Conservation (phyloP, 1,140 invertebrate species). For the Heliconius congener region DNA sequence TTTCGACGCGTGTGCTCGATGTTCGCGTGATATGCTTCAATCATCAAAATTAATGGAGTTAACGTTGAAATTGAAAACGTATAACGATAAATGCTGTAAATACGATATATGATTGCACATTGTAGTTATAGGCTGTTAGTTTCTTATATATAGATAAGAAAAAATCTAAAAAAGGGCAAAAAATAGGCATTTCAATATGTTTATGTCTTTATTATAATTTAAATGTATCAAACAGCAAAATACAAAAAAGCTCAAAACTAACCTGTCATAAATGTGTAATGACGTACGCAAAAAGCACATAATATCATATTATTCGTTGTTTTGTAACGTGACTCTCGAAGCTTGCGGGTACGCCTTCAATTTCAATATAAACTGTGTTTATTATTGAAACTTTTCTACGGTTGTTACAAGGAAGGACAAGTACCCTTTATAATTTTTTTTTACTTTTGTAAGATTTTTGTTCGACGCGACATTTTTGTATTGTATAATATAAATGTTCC, state of each 20-base stretch:
- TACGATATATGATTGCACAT: not conserved
- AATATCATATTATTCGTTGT: constrained; percentile 68
- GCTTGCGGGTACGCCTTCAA: constrained; percentile 38
- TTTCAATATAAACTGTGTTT: constrained; percentile 13
- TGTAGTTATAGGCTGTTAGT: not conserved
- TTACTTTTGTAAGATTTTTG: not conserved
- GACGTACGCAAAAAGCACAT: constrained; percentile 59
- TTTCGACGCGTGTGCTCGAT: constrained; percentile 78
- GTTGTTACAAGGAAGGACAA: not conserved
- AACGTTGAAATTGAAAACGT: constrained; percentile 33
- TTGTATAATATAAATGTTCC: not conserved
- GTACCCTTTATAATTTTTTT: not conserved
- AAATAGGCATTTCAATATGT: not conserved
- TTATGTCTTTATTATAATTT: not conserved
- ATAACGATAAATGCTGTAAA: constrained; percentile 17
- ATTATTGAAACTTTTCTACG: constrained; percentile 5
- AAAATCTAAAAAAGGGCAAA: not conserved
- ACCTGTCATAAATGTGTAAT: constrained; percentile 44
- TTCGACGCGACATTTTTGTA: not conserved
- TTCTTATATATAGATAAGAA: not conserved
- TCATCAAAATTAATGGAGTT: constrained; percentile 53
- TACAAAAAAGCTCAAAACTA: constrained; percentile 8
- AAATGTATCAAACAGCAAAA: not conserved
- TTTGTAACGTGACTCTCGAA: constrained; percentile 58
- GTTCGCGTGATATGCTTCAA: constrained; percentile 65